Evolutionary conservation across 2,797 vertebrate species (phyloP).

Genomic region (Sebastes itinus): DNA sequence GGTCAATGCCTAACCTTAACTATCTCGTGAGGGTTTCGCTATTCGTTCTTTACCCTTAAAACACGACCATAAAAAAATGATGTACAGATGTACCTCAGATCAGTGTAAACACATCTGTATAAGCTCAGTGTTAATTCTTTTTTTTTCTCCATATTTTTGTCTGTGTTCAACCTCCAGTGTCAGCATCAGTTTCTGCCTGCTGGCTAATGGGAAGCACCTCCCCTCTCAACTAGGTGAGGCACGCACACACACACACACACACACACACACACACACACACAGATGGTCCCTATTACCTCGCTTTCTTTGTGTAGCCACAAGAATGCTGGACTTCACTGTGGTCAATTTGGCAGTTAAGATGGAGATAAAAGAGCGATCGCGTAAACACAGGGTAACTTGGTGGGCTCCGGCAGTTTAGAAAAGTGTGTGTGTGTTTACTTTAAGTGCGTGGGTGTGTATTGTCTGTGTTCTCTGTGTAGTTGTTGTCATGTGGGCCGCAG

Average conservation of each 20-base stretch:
- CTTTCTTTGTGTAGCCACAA: slow-evolving; percentile 75
- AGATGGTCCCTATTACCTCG: slow-evolving; percentile 75
- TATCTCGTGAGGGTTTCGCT: no score
- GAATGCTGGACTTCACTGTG: slow-evolving; percentile 68
- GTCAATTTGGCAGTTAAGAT: slow-evolving; percentile 72
- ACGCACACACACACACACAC: neutral
- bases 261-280: neutral
- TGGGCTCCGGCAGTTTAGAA: slow-evolving; percentile 48
- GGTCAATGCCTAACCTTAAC: no score
- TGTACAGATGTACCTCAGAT: neutral
- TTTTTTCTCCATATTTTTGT: slow-evolving; percentile 2
- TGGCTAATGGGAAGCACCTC: slow-evolving; percentile 90
- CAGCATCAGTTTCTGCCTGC: slow-evolving; percentile 91
- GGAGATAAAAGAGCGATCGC: slow-evolving; percentile 71
- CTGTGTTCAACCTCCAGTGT: slow-evolving; percentile 78
- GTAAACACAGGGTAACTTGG: slow-evolving; percentile 61
- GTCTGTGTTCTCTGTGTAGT: slow-evolving; percentile 30
- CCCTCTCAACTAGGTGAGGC: slow-evolving; percentile 88
- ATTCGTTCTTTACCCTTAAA: no score
- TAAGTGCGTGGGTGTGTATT: slow-evolving; percentile 33
- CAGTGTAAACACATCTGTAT: slow-evolving; percentile 1
- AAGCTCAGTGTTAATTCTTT: neutral
- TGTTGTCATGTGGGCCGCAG: slow-evolving; percentile 30
- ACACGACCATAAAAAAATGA: no score
- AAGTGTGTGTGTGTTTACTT: slow-evolving; percentile 54